Percentiles rank a stretch among this genome's conserved stretches.
Evolutionary conservation across 1,140 invertebrate species (phyloP).

Genomic region (Andrena cerasifolii): DNA sequence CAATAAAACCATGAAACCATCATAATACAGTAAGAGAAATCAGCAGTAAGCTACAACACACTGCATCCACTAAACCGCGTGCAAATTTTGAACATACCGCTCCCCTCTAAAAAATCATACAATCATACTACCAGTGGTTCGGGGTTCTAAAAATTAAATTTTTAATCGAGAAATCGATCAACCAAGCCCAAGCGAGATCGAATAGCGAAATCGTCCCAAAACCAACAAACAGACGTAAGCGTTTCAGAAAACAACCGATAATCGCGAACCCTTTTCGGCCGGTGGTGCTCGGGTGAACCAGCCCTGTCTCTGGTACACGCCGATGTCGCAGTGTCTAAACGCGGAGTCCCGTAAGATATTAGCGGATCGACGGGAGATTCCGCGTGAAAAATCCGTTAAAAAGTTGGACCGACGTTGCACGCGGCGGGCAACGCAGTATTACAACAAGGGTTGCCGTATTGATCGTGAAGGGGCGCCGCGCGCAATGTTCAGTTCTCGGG

Average conservation of each 20-base stretch:
- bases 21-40: too few species aligned
- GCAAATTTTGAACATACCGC: too few species aligned
- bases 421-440: constrained; percentile 73
- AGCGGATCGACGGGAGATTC: constrained; percentile 34
- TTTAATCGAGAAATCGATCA: too few species aligned
- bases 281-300: too few species aligned
- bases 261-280: neutral
- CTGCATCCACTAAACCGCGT: too few species aligned
- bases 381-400: constrained; percentile 56
- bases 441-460: constrained; percentile 76
- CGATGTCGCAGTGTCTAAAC: constrained; percentile 25
- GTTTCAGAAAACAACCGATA: neutral
- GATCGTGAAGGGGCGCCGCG: constrained; percentile 77
- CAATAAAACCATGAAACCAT: too few species aligned
- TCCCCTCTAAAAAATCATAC: too few species aligned
- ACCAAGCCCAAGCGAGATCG: too few species aligned
- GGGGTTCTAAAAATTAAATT: too few species aligned
- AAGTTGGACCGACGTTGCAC: constrained; percentile 69
- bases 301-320: neutral
- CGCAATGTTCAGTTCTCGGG: constrained; percentile 76
- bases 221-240: neutral
- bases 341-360: constrained; percentile 36
- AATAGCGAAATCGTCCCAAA: too few species aligned
- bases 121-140: too few species aligned
- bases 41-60: too few species aligned